Evolutionary conservation across 1,140 invertebrate species (phyloP).

Genomic region (Brevipalpus yothersi): DNA sequence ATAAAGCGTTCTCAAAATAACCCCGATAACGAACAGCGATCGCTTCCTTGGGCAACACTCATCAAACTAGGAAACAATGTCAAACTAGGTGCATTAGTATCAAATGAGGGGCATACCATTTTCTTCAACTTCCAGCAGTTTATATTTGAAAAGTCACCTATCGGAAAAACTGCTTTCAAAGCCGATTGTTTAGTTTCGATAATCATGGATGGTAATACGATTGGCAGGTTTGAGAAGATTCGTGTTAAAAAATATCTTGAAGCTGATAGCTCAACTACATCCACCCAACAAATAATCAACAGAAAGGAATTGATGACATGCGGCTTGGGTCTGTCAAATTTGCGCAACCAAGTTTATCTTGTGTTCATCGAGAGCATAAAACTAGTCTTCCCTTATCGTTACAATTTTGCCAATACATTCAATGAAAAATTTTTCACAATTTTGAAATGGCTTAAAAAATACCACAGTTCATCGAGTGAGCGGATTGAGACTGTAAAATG

Average conservation of each 20-base stretch:
- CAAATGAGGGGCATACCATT: slow-evolving; percentile 5
- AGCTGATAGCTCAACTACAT: neutral
- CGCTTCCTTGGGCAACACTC: neutral
- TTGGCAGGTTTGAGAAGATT: neutral
- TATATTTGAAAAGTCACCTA: neutral
- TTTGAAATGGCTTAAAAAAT: slow-evolving; percentile 71
- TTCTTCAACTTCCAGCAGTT: slow-evolving; percentile 2
- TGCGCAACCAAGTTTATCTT: neutral
- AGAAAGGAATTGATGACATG: neutral
- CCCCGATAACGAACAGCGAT: neutral
- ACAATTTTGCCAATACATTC: slow-evolving; percentile 73
- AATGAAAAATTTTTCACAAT: slow-evolving; percentile 54
- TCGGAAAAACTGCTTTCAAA: neutral
- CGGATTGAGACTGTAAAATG: slow-evolving; percentile 39
- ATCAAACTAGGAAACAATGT: slow-evolving; percentile 9
- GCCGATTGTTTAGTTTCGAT: neutral
- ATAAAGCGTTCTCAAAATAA: neutral
- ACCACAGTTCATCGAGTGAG: slow-evolving; percentile 37
- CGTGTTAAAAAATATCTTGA: neutral
- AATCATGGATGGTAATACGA: neutral
- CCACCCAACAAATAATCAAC: neutral
- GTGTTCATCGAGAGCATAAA: slow-evolving; percentile 41
- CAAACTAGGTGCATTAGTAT: slow-evolving; percentile 5
- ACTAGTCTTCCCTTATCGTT: slow-evolving; percentile 67
- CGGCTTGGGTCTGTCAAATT: slow-evolving; percentile 15